Evolutionary conservation across 2,113 vertebrate genomes (phyloP), one percentile per base, ranked within the genome.

Genomic region (Apus apus): DNA sequence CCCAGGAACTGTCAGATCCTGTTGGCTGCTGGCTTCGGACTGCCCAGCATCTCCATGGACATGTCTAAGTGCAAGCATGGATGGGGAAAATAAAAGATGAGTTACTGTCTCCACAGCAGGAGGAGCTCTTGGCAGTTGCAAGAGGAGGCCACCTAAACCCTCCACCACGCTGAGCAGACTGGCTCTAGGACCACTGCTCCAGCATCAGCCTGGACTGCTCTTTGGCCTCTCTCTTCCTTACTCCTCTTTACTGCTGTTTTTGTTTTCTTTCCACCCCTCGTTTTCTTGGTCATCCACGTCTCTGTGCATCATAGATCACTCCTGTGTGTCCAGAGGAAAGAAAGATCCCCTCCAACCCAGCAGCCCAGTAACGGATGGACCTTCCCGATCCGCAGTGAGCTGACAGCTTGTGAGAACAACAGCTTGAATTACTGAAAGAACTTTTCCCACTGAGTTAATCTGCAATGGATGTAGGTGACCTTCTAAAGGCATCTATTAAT

Each of bases 361-460:
- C 93, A 93, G 85, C 95, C 96, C 93, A 43, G 96, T 97, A 97
- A 97, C 96, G 97, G 97, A 98, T 97, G 97, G 97, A 98, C 98
- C 96, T 97, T 97, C 97, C 97, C 74, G 38, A 97, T 95, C 97
- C 32, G 51, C 94, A 77, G 90, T 92, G 25, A 97, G 97, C 98
- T 98, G 98, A 98, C 98, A 98, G 98, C 97, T 97, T 98, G 98
- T 97, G 97, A 97, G 98, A 98, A 98, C 97, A 98, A 98, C 98
- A 98, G 98, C 98, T 98, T 98, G 97, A 98, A 98, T 98, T 98
- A 98, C 98, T 97, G 98, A 97, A 98, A 98, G 98, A 98, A 98
- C 97, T 98, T 98, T 98, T 97, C 98, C 98, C 97, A 98, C 98
- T 98, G 97, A 98, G 98, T 98, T 98, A 98, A 98, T 98, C 98